phyloP scores from a whole-genome alignment of 2,797 vertebrate species.

The Microhierax caerulescens region DNA sequence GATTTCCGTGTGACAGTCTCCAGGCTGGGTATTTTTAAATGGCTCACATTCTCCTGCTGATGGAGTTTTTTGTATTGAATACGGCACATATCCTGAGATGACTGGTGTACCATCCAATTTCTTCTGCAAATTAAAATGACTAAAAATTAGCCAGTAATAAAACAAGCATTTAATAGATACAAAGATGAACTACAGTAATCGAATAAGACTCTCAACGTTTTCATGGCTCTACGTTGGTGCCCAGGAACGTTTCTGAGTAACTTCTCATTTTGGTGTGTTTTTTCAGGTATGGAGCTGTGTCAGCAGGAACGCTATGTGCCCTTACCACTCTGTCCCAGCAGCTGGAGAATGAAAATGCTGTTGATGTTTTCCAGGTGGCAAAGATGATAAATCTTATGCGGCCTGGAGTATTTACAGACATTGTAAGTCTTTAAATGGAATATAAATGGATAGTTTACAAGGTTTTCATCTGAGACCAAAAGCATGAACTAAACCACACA shows the following conservation, averaged over 20 bases:
- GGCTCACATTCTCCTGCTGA: neutral
- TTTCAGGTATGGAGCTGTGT: constrained; percentile 92
- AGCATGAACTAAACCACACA: neutral
- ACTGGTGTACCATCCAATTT: neutral
- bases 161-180: neutral
- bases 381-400: constrained; percentile 99
- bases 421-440: constrained; percentile 82
- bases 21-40: neutral
- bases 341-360: constrained; percentile 94
- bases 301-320: constrained; percentile 93
- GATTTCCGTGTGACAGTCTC: neutral
- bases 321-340: constrained; percentile 97
- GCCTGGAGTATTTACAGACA: constrained; percentile 98
- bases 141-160: neutral
- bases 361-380: constrained; percentile 98
- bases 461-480: neutral
- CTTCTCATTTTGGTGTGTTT: neutral
- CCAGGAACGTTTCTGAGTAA: neutral
- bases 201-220: neutral
- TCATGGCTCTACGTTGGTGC: neutral
- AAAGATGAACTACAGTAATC: neutral
- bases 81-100: neutral
- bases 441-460: neutral
- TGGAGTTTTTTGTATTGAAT: neutral
- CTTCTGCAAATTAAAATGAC: neutral